These are phyloP conservation scores for Pantelozetes paolii DNA, from an alignment of 2,888 invertebrate genomes.

Conservation along the genomic window DNA sequence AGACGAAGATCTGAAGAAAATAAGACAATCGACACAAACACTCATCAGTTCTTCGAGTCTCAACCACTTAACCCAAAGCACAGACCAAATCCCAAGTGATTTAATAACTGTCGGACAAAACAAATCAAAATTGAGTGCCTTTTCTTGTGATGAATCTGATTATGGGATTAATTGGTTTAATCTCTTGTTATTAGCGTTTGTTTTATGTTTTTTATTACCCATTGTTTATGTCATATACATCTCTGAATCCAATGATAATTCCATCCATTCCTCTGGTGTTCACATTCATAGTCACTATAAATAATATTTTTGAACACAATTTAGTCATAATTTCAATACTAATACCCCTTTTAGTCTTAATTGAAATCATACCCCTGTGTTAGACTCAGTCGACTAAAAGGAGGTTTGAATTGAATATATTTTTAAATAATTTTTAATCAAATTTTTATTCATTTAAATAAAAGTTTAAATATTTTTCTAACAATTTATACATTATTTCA, in stretches of 20 bases:
- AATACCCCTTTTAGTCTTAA: too few relatives aligned
- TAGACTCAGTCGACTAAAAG: too few relatives aligned
- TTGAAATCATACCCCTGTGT: too few relatives aligned
- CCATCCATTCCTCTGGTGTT: not conserved
- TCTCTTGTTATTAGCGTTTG: slow-evolving; percentile 34
- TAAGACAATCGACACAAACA: slow-evolving; percentile 33
- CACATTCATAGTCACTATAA: not conserved
- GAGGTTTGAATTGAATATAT: too few relatives aligned
- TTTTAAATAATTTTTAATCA: too few relatives aligned
- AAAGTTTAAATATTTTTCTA: too few relatives aligned
- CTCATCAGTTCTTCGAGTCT: not conserved
- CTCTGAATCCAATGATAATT: slow-evolving; percentile 1
- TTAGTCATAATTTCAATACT: not conserved
- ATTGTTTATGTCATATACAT: slow-evolving; percentile 23
- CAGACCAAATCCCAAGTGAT: not conserved
- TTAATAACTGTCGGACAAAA: not conserved
- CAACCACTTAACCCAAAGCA: not conserved
- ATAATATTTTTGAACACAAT: not conserved
- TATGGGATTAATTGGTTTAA: slow-evolving; percentile 41
- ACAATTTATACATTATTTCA: not conserved
- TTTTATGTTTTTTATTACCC: slow-evolving; percentile 40
- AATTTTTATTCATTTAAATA: too few relatives aligned
- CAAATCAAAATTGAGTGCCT: slow-evolving; percentile 1
- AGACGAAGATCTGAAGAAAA: slow-evolving; percentile 40
- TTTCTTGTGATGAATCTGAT: slow-evolving; percentile 40